Percentiles rank a stretch among this genome's conserved stretches.
phyloP scores from a whole-genome alignment of 2,888 invertebrate genomes.

The Apamea monoglypha region DNA sequence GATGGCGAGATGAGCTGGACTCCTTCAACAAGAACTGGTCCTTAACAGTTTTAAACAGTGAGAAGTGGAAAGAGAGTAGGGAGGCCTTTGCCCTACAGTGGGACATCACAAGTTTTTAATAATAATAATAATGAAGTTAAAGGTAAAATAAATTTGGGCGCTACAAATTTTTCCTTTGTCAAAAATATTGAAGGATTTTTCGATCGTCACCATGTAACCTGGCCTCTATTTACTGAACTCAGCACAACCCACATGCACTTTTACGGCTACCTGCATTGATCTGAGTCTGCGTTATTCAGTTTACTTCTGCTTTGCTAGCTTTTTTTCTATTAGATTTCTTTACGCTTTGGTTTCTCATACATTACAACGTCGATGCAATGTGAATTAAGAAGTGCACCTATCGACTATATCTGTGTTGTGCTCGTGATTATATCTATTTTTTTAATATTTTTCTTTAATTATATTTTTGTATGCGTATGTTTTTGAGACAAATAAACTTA shows the following conservation, averaged over 20 bases:
- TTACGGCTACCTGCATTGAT: neutral
- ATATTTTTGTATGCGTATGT: neutral
- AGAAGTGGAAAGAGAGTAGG: too few relatives aligned
- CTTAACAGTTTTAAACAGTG: too few relatives aligned
- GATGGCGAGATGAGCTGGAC: too few relatives aligned
- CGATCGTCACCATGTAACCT: neutral
- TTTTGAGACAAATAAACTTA: neutral
- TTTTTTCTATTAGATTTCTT: neutral
- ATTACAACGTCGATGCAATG: accelerated
- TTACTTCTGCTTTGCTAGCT: neutral
- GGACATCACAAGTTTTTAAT: too few relatives aligned
- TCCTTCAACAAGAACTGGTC: too few relatives aligned
- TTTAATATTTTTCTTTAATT: neutral
- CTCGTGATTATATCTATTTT: neutral
- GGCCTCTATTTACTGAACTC: neutral
- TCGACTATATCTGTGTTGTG: neutral
- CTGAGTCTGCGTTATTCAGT: neutral
- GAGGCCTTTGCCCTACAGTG: too few relatives aligned
- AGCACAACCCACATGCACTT: neutral
- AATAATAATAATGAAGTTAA: too few relatives aligned
- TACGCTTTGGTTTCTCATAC: neutral
- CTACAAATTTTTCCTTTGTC: neutral
- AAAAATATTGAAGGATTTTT: neutral
- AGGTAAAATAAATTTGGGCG: neutral
- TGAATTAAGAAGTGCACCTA: neutral